Conservation (phyloP, 2,797 vertebrate species). For the Cryptoblepharus egeriae region DNA sequence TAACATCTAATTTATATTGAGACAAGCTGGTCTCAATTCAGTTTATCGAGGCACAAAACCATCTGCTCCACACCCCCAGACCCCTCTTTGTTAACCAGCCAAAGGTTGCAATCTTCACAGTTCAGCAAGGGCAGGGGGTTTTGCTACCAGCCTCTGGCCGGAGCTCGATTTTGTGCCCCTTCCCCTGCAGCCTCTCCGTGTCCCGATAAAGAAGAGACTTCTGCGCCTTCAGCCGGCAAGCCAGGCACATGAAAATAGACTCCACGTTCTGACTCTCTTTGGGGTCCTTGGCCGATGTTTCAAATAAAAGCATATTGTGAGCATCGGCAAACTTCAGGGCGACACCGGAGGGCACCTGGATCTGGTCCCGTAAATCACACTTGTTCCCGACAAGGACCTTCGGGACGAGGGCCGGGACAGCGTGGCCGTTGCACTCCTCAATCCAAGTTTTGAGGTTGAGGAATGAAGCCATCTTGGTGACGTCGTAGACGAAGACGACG, state of each 20-base stretch:
- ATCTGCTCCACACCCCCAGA: background rate
- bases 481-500: conserved; percentile 95
- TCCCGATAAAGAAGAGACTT: conserved; percentile 92
- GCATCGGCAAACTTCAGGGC: conserved; percentile 94
- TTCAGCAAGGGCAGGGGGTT: conserved; percentile 90
- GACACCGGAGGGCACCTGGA: conserved; percentile 93
- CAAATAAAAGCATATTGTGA: conserved; percentile 97
- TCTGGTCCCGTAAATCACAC: conserved; percentile 93
- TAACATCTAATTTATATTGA: conserved; percentile 62
- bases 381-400: conserved; percentile 95
- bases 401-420: conserved; percentile 86
- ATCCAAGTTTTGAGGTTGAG: conserved; percentile 97
- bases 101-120: conserved; percentile 39
- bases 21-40: conserved; percentile 58
- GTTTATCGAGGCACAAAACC: conserved; percentile 59
- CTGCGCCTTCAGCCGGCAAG: conserved; percentile 93
- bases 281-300: conserved; percentile 98
- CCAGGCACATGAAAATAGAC: conserved; percentile 97
- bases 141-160: conserved; percentile 80
- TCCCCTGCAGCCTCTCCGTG: conserved; percentile 86
- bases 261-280: conserved; percentile 95
- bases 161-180: conserved; percentile 84
- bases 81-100: conserved; percentile 8
- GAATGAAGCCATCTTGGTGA: conserved; percentile 96
- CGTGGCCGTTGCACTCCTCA: conserved; percentile 94